Percentiles rank a stretch among this genome's conserved stretches.
Evolutionary conservation across 1,140 invertebrate species (phyloP).

Genomic region (Nephila pilipes): DNA sequence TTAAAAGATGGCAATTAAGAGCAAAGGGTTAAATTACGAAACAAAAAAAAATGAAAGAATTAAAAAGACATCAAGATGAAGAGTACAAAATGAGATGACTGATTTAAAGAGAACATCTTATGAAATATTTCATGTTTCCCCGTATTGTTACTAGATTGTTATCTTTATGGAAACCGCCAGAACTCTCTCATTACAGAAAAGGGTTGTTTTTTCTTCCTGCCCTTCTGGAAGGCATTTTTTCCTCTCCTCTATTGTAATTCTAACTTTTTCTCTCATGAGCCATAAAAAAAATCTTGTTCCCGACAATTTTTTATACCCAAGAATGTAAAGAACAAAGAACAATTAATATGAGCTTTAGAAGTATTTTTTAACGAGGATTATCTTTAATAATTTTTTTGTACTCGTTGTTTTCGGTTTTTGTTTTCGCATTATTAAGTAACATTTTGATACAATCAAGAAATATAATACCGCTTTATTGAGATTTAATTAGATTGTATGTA

Average conservation of each 20-base stretch:
- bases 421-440: slow-evolving; percentile 14
- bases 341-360: slow-evolving; percentile 36
- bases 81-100: slow-evolving; percentile 9
- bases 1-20: neutral
- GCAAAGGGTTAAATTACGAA: neutral
- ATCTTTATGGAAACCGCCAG: slow-evolving; percentile 61
- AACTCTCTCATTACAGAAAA: slow-evolving; percentile 56
- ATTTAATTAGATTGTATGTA: neutral
- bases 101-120: neutral
- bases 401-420: neutral
- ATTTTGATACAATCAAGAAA: slow-evolving; percentile 10
- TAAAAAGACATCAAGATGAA: too few species aligned
- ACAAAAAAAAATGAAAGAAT: neutral
- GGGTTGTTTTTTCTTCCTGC: neutral
- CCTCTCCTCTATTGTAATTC: neutral
- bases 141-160: slow-evolving; percentile 63
- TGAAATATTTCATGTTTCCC: slow-evolving; percentile 27
- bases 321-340: neutral
- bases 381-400: neutral
- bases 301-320: neutral
- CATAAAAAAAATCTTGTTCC: neutral
- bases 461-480: neutral
- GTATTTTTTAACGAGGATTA: slow-evolving; percentile 1
- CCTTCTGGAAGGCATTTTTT: neutral
- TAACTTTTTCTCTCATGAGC: neutral